Conservation (phyloP, 2,797 vertebrate species). For the Pipistrellus nathusii region DNA sequence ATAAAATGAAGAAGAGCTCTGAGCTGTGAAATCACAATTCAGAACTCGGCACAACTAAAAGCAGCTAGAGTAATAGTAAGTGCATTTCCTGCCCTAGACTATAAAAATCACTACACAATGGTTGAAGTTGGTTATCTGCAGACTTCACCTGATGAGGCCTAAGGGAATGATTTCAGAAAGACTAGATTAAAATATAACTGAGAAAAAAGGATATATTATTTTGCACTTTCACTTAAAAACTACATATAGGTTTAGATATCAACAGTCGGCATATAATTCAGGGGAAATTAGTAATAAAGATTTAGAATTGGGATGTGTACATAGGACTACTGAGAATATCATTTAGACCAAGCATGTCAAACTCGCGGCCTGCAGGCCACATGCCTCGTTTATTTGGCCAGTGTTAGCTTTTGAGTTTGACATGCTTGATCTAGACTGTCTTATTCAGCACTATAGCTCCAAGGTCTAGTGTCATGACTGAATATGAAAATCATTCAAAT, state of each 20-base stretch:
- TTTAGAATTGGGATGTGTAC: not conserved
- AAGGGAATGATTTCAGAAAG: slow-evolving; percentile 11
- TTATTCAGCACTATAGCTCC: not conserved
- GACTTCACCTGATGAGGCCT: not conserved
- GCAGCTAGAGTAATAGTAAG: not conserved
- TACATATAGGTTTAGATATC: not conserved
- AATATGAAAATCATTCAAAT: not conserved
- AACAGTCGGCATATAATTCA: not conserved
- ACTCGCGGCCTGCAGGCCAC: too few relatives aligned
- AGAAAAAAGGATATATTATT: slow-evolving; percentile 2
- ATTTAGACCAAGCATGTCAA: not conserved
- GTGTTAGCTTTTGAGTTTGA: too few relatives aligned
- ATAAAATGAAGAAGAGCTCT: slow-evolving; percentile 47
- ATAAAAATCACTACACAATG: not conserved
- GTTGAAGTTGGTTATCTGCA: not conserved
- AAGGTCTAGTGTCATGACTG: not conserved
- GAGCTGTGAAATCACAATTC: slow-evolving; percentile 11
- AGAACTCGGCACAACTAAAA: slow-evolving; percentile 1
- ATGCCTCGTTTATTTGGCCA: too few relatives aligned
- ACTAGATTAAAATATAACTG: slow-evolving; percentile 10
- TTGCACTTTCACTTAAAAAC: slow-evolving; percentile 7
- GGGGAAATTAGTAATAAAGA: not conserved
- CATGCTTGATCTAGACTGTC: not conserved
- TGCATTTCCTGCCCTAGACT: not conserved
- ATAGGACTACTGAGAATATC: not conserved